A percentile compares a stretch with the other conserved stretches of the same genome.
These are phyloP conservation scores for Sminthurinus aureus DNA, from an alignment of 2,888 invertebrate genomes.

Conservation along the genomic window DNA sequence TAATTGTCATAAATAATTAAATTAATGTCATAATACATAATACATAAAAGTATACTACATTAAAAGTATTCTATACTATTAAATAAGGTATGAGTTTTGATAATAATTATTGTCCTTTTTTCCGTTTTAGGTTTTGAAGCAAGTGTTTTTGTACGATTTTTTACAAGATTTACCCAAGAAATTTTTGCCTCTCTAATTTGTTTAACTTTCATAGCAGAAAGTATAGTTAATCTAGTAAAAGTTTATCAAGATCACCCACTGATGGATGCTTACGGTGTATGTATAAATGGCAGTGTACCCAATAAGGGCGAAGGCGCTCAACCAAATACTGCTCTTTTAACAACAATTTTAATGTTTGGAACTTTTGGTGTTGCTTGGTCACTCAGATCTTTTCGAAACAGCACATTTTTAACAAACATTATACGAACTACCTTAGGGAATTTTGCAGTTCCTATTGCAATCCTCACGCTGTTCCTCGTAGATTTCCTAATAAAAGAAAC, in stretches of 20 bases:
- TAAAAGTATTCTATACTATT: too few species aligned
- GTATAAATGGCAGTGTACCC: neutral
- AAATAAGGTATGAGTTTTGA: neutral
- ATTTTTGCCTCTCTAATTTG: slow-evolving; percentile 97
- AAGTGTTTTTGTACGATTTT: slow-evolving; percentile 87
- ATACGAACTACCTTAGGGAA: slow-evolving; percentile 65
- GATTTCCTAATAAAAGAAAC: slow-evolving; percentile 63
- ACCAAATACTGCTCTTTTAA: slow-evolving; percentile 68
- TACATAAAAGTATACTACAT: too few species aligned
- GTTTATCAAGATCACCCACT: slow-evolving; percentile 56
- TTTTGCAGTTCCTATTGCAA: slow-evolving; percentile 67
- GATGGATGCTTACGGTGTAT: slow-evolving; percentile 18
- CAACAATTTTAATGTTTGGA: slow-evolving; percentile 65
- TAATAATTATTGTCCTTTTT: slow-evolving; percentile 58
- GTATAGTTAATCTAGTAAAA: slow-evolving; percentile 79
- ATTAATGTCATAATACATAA: too few species aligned
- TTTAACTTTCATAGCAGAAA: slow-evolving; percentile 92
- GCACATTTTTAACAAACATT: slow-evolving; percentile 65
- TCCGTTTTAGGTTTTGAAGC: slow-evolving; percentile 86
- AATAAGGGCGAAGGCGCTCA: slow-evolving; percentile 39
- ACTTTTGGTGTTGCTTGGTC: slow-evolving; percentile 68
- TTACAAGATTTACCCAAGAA: slow-evolving; percentile 95
- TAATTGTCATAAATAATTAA: too few species aligned
- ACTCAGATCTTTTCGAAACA: slow-evolving; percentile 65
- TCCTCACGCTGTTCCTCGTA: slow-evolving; percentile 64